Conservation (phyloP, 2,797 vertebrate genomes). For the Squalus acanthias region DNA sequence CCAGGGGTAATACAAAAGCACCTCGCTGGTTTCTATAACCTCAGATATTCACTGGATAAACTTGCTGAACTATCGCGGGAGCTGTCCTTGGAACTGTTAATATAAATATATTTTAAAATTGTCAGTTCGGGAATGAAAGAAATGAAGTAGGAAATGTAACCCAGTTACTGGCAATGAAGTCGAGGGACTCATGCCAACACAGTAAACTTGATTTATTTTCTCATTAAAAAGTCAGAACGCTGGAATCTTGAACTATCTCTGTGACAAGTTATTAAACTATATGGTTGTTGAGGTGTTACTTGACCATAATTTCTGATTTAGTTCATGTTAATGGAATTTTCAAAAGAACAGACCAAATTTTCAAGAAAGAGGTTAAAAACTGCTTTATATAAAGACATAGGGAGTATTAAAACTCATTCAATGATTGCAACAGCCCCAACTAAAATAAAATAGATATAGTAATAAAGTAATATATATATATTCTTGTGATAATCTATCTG, state of each 20-base stretch:
- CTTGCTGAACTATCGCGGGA: neutral
- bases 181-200: neutral
- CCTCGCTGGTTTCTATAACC: neutral
- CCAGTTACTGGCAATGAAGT: neutral
- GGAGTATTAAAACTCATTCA: neutral
- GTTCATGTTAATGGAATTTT: neutral
- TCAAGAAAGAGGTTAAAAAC: slow-evolving; percentile 2
- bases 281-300: neutral
- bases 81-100: neutral
- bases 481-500: neutral
- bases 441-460: neutral
- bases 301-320: neutral
- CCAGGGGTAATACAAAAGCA: neutral
- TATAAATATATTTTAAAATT: neutral
- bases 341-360: slow-evolving; percentile 2
- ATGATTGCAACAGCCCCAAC: neutral
- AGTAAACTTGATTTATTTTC: slow-evolving; percentile 21
- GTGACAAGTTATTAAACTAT: slow-evolving; percentile 22
- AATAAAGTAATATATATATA: neutral
- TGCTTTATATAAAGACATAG: neutral
- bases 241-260: slow-evolving; percentile 16
- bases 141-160: neutral
- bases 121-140: neutral
- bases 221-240: slow-evolving; percentile 20
- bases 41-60: neutral